Conservation (phyloP, 2,888 invertebrate species). For the Apoderus coryli region DNA sequence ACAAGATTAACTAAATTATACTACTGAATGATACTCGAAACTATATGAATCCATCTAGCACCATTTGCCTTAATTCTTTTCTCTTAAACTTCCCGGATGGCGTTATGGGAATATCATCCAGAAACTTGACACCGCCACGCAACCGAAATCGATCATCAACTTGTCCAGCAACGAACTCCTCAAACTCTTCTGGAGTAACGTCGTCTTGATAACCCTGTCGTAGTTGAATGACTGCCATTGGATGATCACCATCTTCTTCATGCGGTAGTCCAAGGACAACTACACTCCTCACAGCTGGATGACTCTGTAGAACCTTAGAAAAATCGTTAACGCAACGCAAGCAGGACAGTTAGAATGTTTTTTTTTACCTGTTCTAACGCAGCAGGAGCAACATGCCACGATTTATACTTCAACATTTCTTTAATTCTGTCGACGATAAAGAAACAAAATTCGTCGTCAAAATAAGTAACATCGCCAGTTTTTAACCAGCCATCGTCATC, state of each 20-base stretch:
- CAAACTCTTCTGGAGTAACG: slow-evolving; percentile 21
- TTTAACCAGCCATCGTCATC: slow-evolving; percentile 36
- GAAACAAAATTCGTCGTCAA: slow-evolving; percentile 36
- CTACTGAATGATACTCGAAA: too few species aligned
- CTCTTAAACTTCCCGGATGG: slow-evolving; percentile 27
- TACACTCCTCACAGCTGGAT: slow-evolving; percentile 23
- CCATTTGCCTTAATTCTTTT: slow-evolving; percentile 17
- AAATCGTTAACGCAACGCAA: background rate
- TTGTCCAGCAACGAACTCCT: slow-evolving; percentile 21
- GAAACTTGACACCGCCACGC: slow-evolving; percentile 26
- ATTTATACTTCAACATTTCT: slow-evolving; percentile 36
- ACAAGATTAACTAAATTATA: too few species aligned
- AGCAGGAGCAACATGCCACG: slow-evolving; percentile 33
- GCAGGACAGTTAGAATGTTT: background rate
- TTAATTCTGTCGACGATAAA: slow-evolving; percentile 38
- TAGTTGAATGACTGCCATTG: slow-evolving; percentile 22
- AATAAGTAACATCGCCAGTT: slow-evolving; percentile 38
- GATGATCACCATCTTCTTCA: slow-evolving; percentile 26
- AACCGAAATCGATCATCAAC: slow-evolving; percentile 25
- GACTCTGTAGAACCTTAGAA: slow-evolving; percentile 21
- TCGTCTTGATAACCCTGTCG: slow-evolving; percentile 11
- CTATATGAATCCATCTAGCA: slow-evolving; percentile 15
- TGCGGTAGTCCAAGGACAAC: slow-evolving; percentile 26
- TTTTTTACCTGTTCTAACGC: slow-evolving; percentile 22
- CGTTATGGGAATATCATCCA: slow-evolving; percentile 24